These are phyloP conservation scores for Eupithecia exiguata DNA, from an alignment of 2,888 invertebrate genomes.

Conservation along the genomic window DNA sequence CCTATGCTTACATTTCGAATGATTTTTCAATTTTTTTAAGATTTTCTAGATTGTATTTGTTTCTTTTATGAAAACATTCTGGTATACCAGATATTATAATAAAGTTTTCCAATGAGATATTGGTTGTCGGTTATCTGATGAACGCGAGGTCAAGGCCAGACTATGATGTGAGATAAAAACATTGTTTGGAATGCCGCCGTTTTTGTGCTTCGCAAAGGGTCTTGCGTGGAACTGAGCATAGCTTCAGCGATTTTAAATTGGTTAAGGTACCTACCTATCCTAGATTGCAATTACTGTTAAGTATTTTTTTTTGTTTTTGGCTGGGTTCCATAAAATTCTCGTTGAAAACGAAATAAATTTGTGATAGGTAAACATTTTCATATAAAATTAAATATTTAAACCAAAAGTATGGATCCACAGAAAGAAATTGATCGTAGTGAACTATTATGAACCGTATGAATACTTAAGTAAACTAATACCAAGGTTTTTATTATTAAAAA, in stretches of 20 bases:
- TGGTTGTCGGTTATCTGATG: slow-evolving; percentile 17
- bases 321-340: background rate
- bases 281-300: background rate
- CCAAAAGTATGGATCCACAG: no score
- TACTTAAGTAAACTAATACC: no score
- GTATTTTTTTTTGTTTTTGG: no score
- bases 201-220: background rate
- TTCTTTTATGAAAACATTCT: background rate
- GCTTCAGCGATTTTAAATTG: background rate
- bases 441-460: no score
- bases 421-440: no score
- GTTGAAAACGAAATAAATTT: background rate
- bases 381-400: no score
- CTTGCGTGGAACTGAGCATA: background rate
- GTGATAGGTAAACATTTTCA: no score
- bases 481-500: no score
- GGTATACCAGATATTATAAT: background rate
- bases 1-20: slow-evolving; percentile 1
- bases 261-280: background rate
- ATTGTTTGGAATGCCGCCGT: slow-evolving; percentile 11
- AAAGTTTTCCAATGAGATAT: background rate
- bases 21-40: slow-evolving; percentile 2
- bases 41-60: background rate
- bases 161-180: background rate
- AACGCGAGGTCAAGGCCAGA: slow-evolving; percentile 24